These are phyloP conservation scores for Melinaea menophilus DNA, from an alignment of 2,888 invertebrate species.

Conservation along the genomic window DNA sequence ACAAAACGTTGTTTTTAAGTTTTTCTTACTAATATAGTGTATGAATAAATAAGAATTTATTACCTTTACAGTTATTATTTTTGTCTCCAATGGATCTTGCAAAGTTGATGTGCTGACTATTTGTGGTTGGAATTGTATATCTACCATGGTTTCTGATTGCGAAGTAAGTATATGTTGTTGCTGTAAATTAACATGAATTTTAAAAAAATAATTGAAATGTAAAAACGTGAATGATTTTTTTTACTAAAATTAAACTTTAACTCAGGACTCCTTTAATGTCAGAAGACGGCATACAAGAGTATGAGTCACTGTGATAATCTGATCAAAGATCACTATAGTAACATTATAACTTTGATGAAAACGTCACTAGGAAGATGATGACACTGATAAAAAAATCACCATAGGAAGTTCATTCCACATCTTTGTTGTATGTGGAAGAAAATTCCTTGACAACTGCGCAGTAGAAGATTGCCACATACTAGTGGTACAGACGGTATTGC, in stretches of 20 bases:
- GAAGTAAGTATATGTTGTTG: conserved; percentile 40
- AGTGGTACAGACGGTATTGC: not conserved
- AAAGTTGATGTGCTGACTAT: conserved; percentile 25
- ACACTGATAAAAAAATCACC: too few relatives aligned
- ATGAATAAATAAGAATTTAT: conserved; percentile 8
- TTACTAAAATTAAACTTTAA: too few relatives aligned
- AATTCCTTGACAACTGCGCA: too few relatives aligned
- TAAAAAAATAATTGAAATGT: not conserved
- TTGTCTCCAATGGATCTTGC: conserved; percentile 39
- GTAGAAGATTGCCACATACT: not conserved
- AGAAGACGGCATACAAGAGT: too few relatives aligned
- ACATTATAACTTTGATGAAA: too few relatives aligned
- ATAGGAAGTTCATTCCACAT: too few relatives aligned
- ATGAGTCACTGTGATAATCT: too few relatives aligned
- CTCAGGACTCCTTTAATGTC: too few relatives aligned
- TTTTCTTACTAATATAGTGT: not conserved
- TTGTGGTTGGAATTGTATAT: conserved; percentile 48
- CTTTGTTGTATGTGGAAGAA: too few relatives aligned
- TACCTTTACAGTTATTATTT: conserved; percentile 59
- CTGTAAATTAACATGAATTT: conserved; percentile 34
- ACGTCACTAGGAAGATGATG: too few relatives aligned
- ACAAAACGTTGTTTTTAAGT: not conserved
- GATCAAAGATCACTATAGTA: too few relatives aligned
- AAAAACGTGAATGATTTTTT: too few relatives aligned
- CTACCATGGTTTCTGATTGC: conserved; percentile 50